phyloP scores from a whole-genome alignment of 1,140 invertebrate species.

The Drosophila subpulchrella region DNA sequence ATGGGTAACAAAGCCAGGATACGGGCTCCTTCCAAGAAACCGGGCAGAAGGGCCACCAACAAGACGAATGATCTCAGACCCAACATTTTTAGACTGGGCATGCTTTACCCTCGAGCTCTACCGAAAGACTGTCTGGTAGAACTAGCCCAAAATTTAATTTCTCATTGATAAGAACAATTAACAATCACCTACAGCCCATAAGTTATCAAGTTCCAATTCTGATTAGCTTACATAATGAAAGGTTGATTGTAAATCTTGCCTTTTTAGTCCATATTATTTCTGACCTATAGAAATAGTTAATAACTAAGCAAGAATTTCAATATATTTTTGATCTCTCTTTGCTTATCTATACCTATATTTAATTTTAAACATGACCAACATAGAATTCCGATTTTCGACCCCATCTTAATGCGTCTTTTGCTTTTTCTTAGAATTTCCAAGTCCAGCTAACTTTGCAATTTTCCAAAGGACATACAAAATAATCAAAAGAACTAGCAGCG shows the following conservation, averaged over 20 bases:
- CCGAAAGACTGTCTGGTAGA: neutral
- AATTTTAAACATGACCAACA: neutral
- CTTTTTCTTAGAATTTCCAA: neutral
- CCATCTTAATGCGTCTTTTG: conserved; percentile 20
- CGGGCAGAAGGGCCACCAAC: conserved; percentile 2
- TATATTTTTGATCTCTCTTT: neutral
- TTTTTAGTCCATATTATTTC: too few species aligned
- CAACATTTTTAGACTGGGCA: neutral
- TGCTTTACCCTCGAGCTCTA: neutral
- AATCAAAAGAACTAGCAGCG: neutral
- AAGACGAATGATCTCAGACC: neutral
- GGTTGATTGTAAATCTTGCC: conserved; percentile 20
- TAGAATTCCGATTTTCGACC: neutral
- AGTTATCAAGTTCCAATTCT: neutral
- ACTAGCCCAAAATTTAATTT: too few species aligned
- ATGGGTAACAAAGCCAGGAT: conserved; percentile 31
- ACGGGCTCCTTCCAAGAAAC: conserved; percentile 9
- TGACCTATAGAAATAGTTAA: neutral
- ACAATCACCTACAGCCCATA: neutral
- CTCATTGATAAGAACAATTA: conserved; percentile 16
- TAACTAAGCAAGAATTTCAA: neutral
- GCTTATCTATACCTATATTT: neutral
- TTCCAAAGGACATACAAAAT: neutral
- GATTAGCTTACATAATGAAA: neutral
- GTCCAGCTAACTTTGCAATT: neutral